phyloP scores from a whole-genome alignment of 2,888 invertebrate species.

The Drosophila paranaensis region DNA sequence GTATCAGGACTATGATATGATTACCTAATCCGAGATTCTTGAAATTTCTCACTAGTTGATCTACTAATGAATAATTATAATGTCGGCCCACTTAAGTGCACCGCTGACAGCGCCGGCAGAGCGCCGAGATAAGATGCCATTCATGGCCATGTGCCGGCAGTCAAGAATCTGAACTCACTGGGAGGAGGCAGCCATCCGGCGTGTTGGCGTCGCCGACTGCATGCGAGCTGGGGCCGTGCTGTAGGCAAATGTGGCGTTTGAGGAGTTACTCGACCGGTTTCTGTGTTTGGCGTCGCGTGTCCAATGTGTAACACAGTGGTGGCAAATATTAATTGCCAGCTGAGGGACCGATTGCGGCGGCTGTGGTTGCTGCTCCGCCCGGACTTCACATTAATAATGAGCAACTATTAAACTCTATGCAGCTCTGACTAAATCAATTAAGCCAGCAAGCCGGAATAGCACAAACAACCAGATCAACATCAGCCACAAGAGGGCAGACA shows the following conservation, averaged over 20 bases:
- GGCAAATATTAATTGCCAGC: constrained; percentile 57
- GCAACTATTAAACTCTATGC: constrained; percentile 71
- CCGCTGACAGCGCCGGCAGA: constrained; percentile 28
- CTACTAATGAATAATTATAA: constrained; percentile 64
- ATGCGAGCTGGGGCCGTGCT: constrained; percentile 33
- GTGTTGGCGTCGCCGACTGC: constrained; percentile 54
- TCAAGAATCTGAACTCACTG: constrained; percentile 42
- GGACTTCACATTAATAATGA: constrained; percentile 66
- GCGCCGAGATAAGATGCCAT: constrained; percentile 69
- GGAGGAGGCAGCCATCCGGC: constrained; percentile 25
- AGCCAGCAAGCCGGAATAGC: constrained; percentile 62
- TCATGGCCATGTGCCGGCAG: constrained; percentile 58
- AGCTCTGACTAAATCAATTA: constrained; percentile 79
- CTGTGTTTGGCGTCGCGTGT: constrained; percentile 44
- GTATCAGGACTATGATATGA: not conserved
- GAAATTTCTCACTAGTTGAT: constrained; percentile 56
- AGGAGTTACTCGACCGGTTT: constrained; percentile 57
- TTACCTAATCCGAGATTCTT: constrained; percentile 57
- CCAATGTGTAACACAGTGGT: constrained; percentile 65
- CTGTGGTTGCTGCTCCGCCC: constrained; percentile 15
- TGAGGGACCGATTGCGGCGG: constrained; percentile 6
- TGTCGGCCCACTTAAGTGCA: constrained; percentile 46
- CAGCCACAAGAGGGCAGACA: constrained; percentile 41
- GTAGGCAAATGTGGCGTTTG: constrained; percentile 29
- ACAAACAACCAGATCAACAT: constrained; percentile 34